Conservation (phyloP, 2,888 invertebrate species). For the Sesia bembeciformis region DNA sequence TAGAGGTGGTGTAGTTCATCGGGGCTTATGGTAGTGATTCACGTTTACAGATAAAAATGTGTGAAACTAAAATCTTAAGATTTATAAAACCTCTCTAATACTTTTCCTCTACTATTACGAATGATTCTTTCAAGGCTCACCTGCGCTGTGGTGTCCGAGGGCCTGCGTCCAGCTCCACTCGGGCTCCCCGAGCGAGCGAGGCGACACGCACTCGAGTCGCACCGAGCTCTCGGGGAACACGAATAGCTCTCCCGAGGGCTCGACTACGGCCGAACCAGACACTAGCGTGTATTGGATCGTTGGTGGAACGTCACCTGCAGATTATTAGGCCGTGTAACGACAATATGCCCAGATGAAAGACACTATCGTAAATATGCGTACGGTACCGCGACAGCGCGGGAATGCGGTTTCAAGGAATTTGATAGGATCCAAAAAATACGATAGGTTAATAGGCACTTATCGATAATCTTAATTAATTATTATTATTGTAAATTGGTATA, state of each 20-base stretch:
- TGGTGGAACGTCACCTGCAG: conserved; percentile 85
- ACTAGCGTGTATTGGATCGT: conserved; percentile 85
- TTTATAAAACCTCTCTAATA: background rate
- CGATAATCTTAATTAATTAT: no score
- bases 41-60: no score
- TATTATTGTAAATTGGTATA: no score
- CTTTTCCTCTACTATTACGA: background rate
- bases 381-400: no score
- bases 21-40: no score
- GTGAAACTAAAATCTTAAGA: background rate
- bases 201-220: conserved; percentile 87
- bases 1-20: no score
- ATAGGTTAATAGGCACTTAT: no score
- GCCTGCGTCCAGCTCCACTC: conserved; percentile 93
- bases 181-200: conserved; percentile 83
- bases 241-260: conserved; percentile 84
- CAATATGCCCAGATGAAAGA: no score
- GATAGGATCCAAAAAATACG: no score
- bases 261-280: conserved; percentile 86
- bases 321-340: background rate
- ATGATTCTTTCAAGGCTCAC: conserved; percentile 46
- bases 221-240: conserved; percentile 87
- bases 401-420: no score
- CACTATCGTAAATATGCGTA: no score
- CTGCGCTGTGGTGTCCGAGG: conserved; percentile 84